These are phyloP conservation scores for Smittia aterrima DNA, from an alignment of 2,888 invertebrate species.

Conservation along the genomic window DNA sequence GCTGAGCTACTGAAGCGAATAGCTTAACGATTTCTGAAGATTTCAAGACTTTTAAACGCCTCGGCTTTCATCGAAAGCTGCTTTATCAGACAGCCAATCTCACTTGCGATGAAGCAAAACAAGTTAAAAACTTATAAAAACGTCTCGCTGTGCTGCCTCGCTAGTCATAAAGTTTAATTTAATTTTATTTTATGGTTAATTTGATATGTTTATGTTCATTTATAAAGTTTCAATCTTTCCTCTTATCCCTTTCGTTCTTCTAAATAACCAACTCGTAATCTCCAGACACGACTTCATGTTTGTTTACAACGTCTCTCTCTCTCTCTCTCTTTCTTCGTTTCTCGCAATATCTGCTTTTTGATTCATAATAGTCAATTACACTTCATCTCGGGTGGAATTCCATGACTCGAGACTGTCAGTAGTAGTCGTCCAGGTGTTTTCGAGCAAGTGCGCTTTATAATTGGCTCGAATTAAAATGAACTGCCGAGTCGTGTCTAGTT, in stretches of 20 bases:
- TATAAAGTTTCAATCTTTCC: not conserved
- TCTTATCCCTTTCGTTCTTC: not conserved
- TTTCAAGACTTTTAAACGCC: not conserved
- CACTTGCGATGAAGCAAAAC: not conserved
- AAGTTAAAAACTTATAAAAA: not conserved
- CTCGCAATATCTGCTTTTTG: slow-evolving; percentile 1
- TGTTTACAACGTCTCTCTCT: not conserved
- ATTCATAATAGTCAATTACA: slow-evolving; percentile 38
- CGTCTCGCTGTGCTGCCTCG: not conserved
- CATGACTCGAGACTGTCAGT: no score
- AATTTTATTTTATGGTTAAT: slow-evolving; percentile 37
- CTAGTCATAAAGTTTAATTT: slow-evolving; percentile 38
- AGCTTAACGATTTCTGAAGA: not conserved
- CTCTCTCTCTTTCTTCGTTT: not conserved
- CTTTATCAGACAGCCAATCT: not conserved
- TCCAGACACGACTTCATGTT: not conserved
- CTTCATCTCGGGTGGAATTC: slow-evolving; percentile 10
- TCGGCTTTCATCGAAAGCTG: not conserved
- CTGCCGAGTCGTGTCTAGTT: not conserved
- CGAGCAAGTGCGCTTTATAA: slow-evolving; percentile 27
- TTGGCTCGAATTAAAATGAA: slow-evolving; percentile 18
- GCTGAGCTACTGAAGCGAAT: not conserved
- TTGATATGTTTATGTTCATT: slow-evolving; percentile 36
- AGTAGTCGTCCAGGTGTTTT: not conserved
- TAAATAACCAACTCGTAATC: not conserved